phyloP scores from a whole-genome alignment of 1,140 invertebrate species.

The Coelopa frigida region DNA sequence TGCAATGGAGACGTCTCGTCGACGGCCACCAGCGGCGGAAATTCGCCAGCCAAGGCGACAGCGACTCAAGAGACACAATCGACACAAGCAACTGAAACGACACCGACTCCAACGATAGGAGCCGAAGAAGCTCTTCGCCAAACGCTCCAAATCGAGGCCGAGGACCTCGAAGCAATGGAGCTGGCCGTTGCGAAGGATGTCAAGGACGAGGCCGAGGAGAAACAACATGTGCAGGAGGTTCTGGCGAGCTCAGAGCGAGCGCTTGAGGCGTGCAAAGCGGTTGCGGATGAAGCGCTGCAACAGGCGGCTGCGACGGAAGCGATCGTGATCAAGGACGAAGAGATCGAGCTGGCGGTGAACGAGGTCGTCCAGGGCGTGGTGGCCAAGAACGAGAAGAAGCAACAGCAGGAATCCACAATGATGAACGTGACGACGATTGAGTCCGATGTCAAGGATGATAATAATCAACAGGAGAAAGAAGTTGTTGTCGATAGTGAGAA shows the following conservation, averaged over 20 bases:
- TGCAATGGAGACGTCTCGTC: slow-evolving; percentile 46
- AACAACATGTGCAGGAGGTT: slow-evolving; percentile 54
- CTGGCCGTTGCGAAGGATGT: slow-evolving; percentile 30
- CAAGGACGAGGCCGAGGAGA: slow-evolving; percentile 36
- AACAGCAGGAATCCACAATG: neutral
- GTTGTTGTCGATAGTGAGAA: neutral
- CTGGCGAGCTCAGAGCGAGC: slow-evolving; percentile 53
- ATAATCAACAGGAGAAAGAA: neutral
- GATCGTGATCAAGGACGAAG: slow-evolving; percentile 48
- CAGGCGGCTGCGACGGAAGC: slow-evolving; percentile 44
- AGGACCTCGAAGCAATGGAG: slow-evolving; percentile 46
- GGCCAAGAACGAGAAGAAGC: slow-evolving; percentile 40
- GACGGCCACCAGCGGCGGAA: slow-evolving; percentile 15
- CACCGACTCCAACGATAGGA: slow-evolving; percentile 6
- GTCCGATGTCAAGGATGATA: neutral
- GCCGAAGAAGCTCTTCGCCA: slow-evolving; percentile 27
- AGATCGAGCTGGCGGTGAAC: slow-evolving; percentile 47
- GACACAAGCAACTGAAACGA: neutral
- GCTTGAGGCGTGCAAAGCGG: slow-evolving; percentile 44
- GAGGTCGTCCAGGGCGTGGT: slow-evolving; percentile 47
- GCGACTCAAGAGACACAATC: neutral
- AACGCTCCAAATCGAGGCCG: slow-evolving; percentile 27
- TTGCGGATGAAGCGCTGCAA: slow-evolving; percentile 31
- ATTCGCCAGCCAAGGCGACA: slow-evolving; percentile 13
- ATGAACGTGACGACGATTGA: neutral